Evolutionary conservation across 92 coral and sea anemone species (phyloP), one percentile per base, ranked within the genome.

Genomic region (Phenganax stokvisi): DNA sequence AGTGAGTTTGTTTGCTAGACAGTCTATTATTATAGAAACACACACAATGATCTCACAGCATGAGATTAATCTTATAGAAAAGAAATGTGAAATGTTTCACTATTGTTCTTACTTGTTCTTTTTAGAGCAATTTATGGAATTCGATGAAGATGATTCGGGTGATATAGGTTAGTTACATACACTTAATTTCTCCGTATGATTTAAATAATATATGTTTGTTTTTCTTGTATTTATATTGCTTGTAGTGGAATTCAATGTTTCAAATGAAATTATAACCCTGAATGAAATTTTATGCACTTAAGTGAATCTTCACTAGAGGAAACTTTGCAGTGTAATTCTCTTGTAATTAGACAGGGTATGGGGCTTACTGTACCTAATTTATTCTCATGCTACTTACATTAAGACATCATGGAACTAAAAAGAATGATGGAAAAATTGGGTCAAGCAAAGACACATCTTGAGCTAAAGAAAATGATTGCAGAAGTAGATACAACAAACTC

Each of bases 391-490:
- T 37, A 37, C 47, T 37, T 37, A 37, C 47, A 37, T 37, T 37
- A 20, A 93, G 98, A 93, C 76, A 85, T 93, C 74, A 90, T 93
- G 97, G 97, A 93, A 76, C 88, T 93, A 57, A 93, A 93, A 66
- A 89, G 87, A 11, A 91, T 93, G 98, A 93, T 93, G 98, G 98
- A 93, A 60, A 93, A 91, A 80, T 92, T 93, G 67, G 98, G 97
- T 20, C 98, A 93, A 86, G 98, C 98, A 27, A 93, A 93, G 84
- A 93, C 98, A 1, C 98, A 93, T 86, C 84, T 93, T 76, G 98
- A 93, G 71, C 89, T 93, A 27, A 93, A 93, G 90, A 93, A 93
- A 81, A 93, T 93, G 98, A 93, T 93, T 68, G 92, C 98, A 7
- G 98, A 91, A 79, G 97, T 91, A 11, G 98, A 91, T 83, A 91